A percentile compares a stretch with the other conserved stretches of the same genome.
These are phyloP conservation scores for Agonopterix arenella DNA, from an alignment of 2,888 invertebrate genomes.

Conservation along the genomic window DNA sequence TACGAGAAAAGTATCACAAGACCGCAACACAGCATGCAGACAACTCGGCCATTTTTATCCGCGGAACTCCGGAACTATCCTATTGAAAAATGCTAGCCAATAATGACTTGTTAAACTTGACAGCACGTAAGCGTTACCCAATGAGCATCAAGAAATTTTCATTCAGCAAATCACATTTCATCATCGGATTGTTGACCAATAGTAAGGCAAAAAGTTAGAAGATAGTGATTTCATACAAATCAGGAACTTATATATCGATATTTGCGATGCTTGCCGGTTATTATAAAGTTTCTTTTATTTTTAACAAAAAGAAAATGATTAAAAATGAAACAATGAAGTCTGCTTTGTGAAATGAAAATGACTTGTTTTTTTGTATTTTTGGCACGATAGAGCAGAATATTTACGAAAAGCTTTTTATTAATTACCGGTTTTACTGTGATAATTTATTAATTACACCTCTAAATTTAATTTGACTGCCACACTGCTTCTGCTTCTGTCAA, in stretches of 20 bases:
- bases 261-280: too few relatives aligned
- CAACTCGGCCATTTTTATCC: slow-evolving; percentile 74
- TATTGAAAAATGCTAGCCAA: slow-evolving; percentile 27
- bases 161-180: background rate
- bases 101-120: slow-evolving; percentile 11
- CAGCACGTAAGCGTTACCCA: background rate
- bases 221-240: too few relatives aligned
- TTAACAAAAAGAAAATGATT: too few relatives aligned
- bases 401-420: background rate
- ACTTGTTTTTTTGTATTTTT: too few relatives aligned
- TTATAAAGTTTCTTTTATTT: too few relatives aligned
- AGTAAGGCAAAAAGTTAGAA: too few relatives aligned
- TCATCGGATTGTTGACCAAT: too few relatives aligned
- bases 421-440: background rate
- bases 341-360: too few relatives aligned
- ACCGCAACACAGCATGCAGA: slow-evolving; percentile 44
- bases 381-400: too few relatives aligned
- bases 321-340: too few relatives aligned
- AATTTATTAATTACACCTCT: background rate
- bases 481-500: slow-evolving; percentile 42
- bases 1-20: slow-evolving; percentile 39
- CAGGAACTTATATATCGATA: too few relatives aligned
- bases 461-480: slow-evolving; percentile 17
- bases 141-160: background rate
- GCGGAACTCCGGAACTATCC: slow-evolving; percentile 64